Conservation (phyloP, 2,888 invertebrate species). For the Drosophila nr. perissopoda region DNA sequence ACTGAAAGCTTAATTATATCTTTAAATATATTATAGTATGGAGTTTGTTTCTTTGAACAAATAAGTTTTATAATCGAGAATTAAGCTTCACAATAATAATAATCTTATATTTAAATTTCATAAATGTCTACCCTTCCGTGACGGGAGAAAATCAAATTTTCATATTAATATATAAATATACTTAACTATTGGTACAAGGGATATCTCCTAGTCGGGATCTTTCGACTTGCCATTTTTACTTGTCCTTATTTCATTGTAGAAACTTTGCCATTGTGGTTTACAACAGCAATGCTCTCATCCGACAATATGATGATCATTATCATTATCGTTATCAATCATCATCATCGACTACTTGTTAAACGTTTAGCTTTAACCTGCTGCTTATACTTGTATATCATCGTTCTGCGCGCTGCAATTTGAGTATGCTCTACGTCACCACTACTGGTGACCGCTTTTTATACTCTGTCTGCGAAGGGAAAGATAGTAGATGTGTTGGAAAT, state of each 20-base stretch:
- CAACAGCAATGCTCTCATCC: not conserved
- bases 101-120: not conserved
- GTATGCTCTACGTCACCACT: not conserved
- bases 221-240: not conserved
- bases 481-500: not conserved
- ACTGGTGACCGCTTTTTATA: conserved; percentile 4
- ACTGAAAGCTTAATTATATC: not conserved
- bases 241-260: not conserved
- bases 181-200: not conserved
- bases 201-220: not conserved
- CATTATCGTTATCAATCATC: conserved; percentile 21
- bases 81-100: not conserved
- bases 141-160: not conserved
- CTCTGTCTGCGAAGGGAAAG: not conserved
- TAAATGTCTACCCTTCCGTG: not conserved
- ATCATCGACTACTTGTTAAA: conserved; percentile 32
- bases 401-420: not conserved
- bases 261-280: not conserved
- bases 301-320: conserved; percentile 1
- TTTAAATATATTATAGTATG: not conserved
- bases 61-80: not conserved
- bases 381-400: conserved; percentile 11
- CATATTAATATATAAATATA: not conserved
- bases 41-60: not conserved
- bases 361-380: conserved; percentile 40